A percentile compares a stretch with the other conserved stretches of the same genome.
Evolutionary conservation across 2,888 invertebrate species (phyloP).

Genomic region (Cremastinae sp.): DNA sequence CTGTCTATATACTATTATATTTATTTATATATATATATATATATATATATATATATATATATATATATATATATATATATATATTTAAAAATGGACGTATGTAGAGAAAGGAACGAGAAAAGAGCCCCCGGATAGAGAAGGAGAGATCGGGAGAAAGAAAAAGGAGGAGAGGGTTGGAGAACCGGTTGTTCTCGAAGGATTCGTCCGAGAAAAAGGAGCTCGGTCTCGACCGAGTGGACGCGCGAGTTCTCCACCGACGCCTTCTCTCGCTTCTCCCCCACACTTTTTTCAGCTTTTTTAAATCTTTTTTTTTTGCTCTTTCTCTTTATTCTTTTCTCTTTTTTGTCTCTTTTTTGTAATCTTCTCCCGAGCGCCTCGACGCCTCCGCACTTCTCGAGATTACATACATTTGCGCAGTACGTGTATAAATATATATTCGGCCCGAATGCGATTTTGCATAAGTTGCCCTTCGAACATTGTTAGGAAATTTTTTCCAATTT

Average conservation of each 20-base stretch:
- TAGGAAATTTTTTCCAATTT: background rate
- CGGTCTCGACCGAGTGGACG: conserved; percentile 46
- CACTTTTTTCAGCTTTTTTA: conserved; percentile 28
- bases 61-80: conserved; percentile 40
- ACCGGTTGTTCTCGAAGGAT: conserved; percentile 55
- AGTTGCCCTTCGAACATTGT: background rate
- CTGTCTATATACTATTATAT: background rate
- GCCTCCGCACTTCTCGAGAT: conserved; percentile 60
- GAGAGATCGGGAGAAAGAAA: conserved; percentile 45
- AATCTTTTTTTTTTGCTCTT: conserved; percentile 36
- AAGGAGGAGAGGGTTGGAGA: conserved; percentile 46
- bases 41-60: conserved; percentile 23
- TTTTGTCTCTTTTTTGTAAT: conserved; percentile 52
- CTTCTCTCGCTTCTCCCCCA: conserved; percentile 60
- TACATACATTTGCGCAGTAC: conserved; percentile 13
- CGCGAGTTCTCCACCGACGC: conserved; percentile 61
- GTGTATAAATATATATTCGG: conserved; percentile 3
- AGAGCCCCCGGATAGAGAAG: conserved; percentile 53
- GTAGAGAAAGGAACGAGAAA: conserved; percentile 45
- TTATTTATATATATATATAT: background rate
- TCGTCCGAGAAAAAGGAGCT: conserved; percentile 56
- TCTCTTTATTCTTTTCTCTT: conserved; percentile 50
- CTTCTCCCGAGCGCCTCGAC: conserved; percentile 63
- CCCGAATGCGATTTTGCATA: too few species aligned
- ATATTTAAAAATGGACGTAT: conserved; percentile 8